Base-by-base conservation (phyloP, 2,113 vertebrate genomes). In the Gavialis gangeticus region DNA sequence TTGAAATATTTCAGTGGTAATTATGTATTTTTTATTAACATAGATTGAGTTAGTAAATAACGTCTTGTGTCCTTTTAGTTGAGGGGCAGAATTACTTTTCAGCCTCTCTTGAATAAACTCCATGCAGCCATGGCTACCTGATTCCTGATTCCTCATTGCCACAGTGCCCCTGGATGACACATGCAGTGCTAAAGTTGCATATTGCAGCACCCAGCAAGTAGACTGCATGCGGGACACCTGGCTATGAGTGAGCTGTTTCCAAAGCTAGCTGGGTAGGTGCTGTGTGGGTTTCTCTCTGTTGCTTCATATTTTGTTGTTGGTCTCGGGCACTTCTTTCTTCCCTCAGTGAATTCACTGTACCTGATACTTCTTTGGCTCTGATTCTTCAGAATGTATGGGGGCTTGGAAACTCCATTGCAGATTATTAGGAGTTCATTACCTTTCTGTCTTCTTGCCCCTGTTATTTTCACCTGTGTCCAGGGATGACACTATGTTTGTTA, bases 11-110 rank as follows among this genome's bases (percentile, higher is more conserved):
- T 88, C 87, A 91, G 88, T 28, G 95, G 88, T 98, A 96, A 97
- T 97, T 96, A 95, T 91, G 87, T 84, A 79, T 96, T 81, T 95
- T 96, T 97, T 94, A 96, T 97, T 93, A 97, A 96, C 79, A 16
- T 1, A 66, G 80, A 91, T 75, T 2, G 0, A 59, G 96, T 96
- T 91, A 82, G 94, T 96, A 96, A 97, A 94, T 93, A 97, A 60
- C 24, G 55, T 77, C 67, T 66, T 37, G 28, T 18, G 27, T 37
- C 82, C n/a, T 92, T 94, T 90, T 91, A 60, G 96, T 91, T 84
- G 67, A 62, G 64, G 22, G 82, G 73, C 79, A 80, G 81, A 81
- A 87, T 64, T 54, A 60, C 27, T 18, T 28, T 1, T 62, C 62
- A 15, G 30, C 37, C 55, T 81, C 59, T 60, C 22, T 13, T n/a